These are phyloP conservation scores for Ardeotis arabs DNA, from an alignment of 2,113 vertebrate genomes.

Conservation along the genomic window DNA sequence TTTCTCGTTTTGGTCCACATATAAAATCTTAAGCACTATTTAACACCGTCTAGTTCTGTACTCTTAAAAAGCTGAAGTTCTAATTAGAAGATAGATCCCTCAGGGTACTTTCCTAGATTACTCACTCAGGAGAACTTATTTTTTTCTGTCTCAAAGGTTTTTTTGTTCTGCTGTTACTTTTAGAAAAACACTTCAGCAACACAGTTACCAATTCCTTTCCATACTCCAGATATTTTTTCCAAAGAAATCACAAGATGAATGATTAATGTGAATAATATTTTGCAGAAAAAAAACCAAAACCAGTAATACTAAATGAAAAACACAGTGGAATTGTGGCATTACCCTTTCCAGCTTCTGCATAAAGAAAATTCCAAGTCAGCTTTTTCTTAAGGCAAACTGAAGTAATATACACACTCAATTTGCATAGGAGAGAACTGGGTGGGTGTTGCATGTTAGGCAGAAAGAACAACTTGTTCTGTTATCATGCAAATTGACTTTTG, in stretches of 20 bases:
- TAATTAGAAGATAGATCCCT: not conserved
- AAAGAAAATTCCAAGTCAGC: constrained; percentile 25
- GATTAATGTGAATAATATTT: not conserved
- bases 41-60: not conserved
- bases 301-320: not conserved
- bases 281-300: not conserved
- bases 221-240: not conserved
- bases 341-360: not conserved
- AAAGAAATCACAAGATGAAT: not conserved
- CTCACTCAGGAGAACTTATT: not conserved
- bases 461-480: constrained; percentile 59
- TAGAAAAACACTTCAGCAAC: not conserved
- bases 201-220: not conserved
- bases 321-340: not conserved
- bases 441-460: constrained; percentile 37
- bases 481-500: constrained; percentile 55
- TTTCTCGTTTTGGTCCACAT: not conserved
- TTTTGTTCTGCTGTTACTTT: not conserved
- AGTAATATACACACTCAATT: not conserved
- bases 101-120: not conserved
- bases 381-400: constrained; percentile 37
- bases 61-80: not conserved
- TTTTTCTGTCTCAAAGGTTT: not conserved
- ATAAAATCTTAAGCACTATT: not conserved
- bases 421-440: constrained; percentile 46